Evolutionary conservation across 1,140 invertebrate species (phyloP), one percentile per base, ranked within the genome.

Genomic region (Bombus confusus): DNA sequence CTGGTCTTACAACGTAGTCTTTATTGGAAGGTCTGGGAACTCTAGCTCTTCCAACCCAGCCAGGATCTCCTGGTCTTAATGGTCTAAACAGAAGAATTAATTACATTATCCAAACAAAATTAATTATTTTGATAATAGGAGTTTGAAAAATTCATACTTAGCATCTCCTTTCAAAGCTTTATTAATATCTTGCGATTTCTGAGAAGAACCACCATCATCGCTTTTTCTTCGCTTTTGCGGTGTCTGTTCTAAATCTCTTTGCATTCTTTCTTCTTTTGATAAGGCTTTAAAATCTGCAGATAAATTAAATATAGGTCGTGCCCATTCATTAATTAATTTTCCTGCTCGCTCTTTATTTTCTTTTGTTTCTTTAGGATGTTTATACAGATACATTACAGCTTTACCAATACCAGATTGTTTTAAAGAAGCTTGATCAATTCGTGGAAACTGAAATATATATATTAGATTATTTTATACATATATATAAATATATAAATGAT

Each of bases 371-470:
- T 98, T 98, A 1, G 99, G 99, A 95, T 99, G 99, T 94, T 99
- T 99, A 94, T 99, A 99, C 25, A 99, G 96, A 95, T 99, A 99
- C 99, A 99, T 99, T 0, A 99, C 98, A 87, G 99, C 99, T 95
- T 99, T 99, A 47, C 99, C 98, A 91, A 99, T 98, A 68, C 99
- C 98, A 68, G 98, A 99, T 88, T 98, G 97, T 94, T 99, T 99
- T 71, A 99, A 95, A 73, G 98, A 97, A 43, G 97, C 97, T 92
- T 98, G 98, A 93, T 98, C 98, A 85, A 99, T 97, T 73, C 96
- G 96, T 41, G 98, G 98, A 95, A 99, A 99, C 98, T 99, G 93
- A 57, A 96, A 96, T 85, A 15, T 15, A 52, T 2, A 41, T 2
- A 41, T 62, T 31, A 5, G 2, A 25, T 72, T 66, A 57, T 18